Percentiles rank a stretch among this genome's conserved stretches.
Conservation (phyloP, 2,797 vertebrate species). For the Centropyge bicolor region DNA sequence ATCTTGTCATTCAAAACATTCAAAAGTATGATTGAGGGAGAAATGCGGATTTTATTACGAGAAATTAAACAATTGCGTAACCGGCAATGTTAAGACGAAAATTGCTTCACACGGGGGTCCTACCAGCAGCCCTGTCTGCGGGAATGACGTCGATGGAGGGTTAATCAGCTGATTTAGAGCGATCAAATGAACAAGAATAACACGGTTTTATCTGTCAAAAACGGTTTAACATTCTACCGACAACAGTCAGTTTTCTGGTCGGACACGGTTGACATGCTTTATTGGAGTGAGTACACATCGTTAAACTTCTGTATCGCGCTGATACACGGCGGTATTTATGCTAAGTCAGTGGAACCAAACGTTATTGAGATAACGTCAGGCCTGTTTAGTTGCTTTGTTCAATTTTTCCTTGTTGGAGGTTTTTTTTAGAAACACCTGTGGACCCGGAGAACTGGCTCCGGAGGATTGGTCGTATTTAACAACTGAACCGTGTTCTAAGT, state of each 20-base stretch:
- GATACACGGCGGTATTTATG: constrained; percentile 67
- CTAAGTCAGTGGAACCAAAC: constrained; percentile 76
- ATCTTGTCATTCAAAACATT: rapidly evolving
- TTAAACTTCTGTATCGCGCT: not conserved
- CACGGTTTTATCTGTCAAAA: constrained; percentile 22
- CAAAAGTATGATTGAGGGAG: rapidly evolving
- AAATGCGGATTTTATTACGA: not conserved
- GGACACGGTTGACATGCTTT: constrained; percentile 76
- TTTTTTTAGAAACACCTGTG: not conserved
- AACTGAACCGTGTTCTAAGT: rapidly evolving
- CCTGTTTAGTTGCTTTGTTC: constrained; percentile 73
- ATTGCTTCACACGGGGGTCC: constrained; percentile 64
- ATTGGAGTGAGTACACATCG: constrained; percentile 73
- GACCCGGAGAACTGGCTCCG: rapidly evolving
- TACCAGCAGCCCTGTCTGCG: constrained; percentile 43
- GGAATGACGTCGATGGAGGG: constrained; percentile 74
- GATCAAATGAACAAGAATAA: constrained; percentile 67
- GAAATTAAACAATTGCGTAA: not conserved
- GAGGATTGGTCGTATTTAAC: not conserved
- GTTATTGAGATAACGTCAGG: constrained; percentile 51
- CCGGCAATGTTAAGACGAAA: constrained; percentile 65
- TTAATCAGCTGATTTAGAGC: constrained; percentile 84
- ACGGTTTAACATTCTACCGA: constrained; percentile 10
- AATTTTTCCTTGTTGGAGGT: not conserved
- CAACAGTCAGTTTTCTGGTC: constrained; percentile 16